Evolutionary conservation across 2,113 vertebrate genomes (phyloP).

Genomic region (Cyprinodon tularosa): DNA sequence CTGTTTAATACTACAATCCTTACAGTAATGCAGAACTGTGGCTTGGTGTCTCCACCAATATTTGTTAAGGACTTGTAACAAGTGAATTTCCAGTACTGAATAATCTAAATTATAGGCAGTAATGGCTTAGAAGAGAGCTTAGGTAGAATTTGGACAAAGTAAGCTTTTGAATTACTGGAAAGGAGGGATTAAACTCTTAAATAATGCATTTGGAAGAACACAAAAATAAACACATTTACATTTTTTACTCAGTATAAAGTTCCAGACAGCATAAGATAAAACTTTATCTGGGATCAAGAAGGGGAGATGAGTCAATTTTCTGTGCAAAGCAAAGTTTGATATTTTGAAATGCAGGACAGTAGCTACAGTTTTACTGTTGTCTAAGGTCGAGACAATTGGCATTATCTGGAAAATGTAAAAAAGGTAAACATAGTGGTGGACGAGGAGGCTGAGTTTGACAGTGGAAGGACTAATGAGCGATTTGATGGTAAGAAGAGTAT

Average conservation of each 20-base stretch:
- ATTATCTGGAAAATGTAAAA: too few species aligned
- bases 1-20: not conserved
- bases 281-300: too few species aligned
- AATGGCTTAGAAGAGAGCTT: not conserved
- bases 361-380: too few species aligned
- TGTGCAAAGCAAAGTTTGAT: too few species aligned
- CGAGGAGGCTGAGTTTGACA: too few species aligned
- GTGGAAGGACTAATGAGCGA: too few species aligned
- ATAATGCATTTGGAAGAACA: not conserved
- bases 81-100: conserved; percentile 12
- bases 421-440: too few species aligned
- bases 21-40: not conserved
- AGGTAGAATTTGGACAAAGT: not conserved
- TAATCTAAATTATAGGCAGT: not conserved
- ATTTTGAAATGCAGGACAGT: too few species aligned
- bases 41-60: not conserved
- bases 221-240: not conserved
- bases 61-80: conserved; percentile 7
- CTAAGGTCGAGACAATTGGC: too few species aligned
- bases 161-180: not conserved
- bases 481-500: too few species aligned
- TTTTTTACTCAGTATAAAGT: not conserved
- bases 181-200: not conserved
- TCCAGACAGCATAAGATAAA: not conserved
- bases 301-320: too few species aligned